phyloP scores from a whole-genome alignment of 2,888 invertebrate species.

The Artemia sinica region DNA sequence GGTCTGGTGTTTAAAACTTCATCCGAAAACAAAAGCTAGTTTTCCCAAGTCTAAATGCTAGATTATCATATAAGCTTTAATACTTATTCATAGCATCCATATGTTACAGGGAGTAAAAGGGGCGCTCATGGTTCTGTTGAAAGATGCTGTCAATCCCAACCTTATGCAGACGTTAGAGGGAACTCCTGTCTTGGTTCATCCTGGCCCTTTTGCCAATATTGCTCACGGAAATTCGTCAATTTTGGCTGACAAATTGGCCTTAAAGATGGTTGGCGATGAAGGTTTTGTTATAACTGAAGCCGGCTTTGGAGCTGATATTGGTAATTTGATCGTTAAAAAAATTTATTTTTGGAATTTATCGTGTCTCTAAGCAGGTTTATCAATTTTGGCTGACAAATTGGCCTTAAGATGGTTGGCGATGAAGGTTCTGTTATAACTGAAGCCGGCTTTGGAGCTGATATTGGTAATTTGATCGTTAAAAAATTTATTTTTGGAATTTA shows the following conservation, averaged over 20 bases:
- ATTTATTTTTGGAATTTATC: no score
- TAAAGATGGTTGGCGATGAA: conserved; percentile 74
- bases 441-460: conserved; percentile 96
- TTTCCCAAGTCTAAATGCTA: neutral
- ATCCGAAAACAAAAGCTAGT: no score
- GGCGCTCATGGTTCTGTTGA: conserved; percentile 72
- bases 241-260: conserved; percentile 76
- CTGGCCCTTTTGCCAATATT: conserved; percentile 97
- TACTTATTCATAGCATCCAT: conserved; percentile 2
- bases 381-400: conserved; percentile 81
- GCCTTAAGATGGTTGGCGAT: conserved; percentile 80
- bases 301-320: conserved; percentile 96
- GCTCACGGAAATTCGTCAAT: conserved; percentile 96
- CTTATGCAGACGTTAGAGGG: conserved; percentile 94
- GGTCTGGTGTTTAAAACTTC: no score
- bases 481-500: no score
- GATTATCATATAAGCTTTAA: neutral
- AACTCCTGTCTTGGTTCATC: conserved; percentile 85
- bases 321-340: conserved; percentile 31
- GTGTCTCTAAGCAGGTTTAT: conserved; percentile 38
- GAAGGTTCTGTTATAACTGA: conserved; percentile 89
- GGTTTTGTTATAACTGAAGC: conserved; percentile 94
- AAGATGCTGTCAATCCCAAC: conserved; percentile 86
- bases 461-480: conserved; percentile 40
- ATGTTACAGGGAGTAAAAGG: conserved; percentile 64